Evolutionary conservation across 2,113 vertebrate species (phyloP).

Genomic region (Festucalex cinctus): DNA sequence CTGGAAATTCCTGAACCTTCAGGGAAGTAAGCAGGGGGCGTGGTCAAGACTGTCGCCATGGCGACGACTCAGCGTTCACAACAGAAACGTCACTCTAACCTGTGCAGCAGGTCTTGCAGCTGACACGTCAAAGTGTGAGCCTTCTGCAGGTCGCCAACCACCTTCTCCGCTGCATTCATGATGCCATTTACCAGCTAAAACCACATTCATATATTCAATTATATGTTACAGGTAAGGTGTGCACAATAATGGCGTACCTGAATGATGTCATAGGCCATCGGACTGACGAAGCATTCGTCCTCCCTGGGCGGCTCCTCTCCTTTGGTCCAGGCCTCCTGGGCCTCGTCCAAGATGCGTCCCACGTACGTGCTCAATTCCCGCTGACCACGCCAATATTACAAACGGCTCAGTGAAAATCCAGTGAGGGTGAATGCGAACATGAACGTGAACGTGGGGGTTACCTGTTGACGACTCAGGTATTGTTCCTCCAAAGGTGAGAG

Average conservation of each 20-base stretch:
- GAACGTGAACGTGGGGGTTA: constrained; percentile 29
- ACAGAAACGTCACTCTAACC: constrained; percentile 56
- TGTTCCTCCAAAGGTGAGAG: constrained; percentile 71
- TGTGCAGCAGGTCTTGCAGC: constrained; percentile 67
- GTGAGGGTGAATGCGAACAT: too few species aligned
- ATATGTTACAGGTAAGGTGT: neutral
- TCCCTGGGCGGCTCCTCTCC: constrained; percentile 66
- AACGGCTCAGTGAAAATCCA: too few species aligned
- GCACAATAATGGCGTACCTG: constrained; percentile 71
- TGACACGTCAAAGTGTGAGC: constrained; percentile 55
- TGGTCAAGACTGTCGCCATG: neutral
- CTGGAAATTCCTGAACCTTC: constrained; percentile 78
- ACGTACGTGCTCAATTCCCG: constrained; percentile 46
- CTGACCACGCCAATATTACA: constrained; percentile 30
- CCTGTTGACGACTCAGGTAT: constrained; percentile 75
- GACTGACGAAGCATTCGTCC: constrained; percentile 74
- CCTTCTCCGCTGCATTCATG: constrained; percentile 54
- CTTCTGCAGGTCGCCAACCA: constrained; percentile 35
- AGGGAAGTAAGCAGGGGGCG: neutral
- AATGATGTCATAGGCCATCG: constrained; percentile 80
- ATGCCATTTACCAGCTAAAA: constrained; percentile 69
- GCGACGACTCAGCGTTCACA: neutral
- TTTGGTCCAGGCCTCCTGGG: constrained; percentile 68
- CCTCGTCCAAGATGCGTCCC: constrained; percentile 64
- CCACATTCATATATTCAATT: fast-evolving